Percentiles rank a stretch among this genome's conserved stretches.
These are phyloP conservation scores for Cephalopholis sonnerati DNA, from an alignment of 2,113 vertebrate species.

Conservation along the genomic window DNA sequence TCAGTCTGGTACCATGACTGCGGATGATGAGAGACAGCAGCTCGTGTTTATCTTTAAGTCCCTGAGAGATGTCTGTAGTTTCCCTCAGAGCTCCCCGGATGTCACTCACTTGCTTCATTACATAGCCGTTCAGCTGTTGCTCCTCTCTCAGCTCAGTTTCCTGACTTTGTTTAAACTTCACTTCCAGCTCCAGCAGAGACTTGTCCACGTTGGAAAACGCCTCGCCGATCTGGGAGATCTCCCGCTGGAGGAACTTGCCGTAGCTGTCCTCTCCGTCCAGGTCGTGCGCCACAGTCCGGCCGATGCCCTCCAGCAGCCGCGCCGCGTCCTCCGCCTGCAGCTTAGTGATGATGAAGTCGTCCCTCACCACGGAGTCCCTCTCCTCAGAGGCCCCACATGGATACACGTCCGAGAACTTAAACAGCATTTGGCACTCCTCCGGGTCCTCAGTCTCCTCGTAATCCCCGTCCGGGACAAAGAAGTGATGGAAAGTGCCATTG, in stretches of 20 bases:
- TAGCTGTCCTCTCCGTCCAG: slow-evolving; percentile 97
- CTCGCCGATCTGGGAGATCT: slow-evolving; percentile 91
- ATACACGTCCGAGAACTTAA: slow-evolving; percentile 89
- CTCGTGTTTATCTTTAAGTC: slow-evolving; percentile 93
- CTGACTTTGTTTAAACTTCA: slow-evolving; percentile 94
- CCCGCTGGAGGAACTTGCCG: slow-evolving; percentile 90
- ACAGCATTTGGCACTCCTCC: slow-evolving; percentile 95
- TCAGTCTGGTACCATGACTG: slow-evolving; percentile 93
- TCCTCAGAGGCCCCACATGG: slow-evolving; percentile 84
- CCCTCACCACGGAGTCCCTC: slow-evolving; percentile 87
- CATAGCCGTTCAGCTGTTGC: slow-evolving; percentile 87
- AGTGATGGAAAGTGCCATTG: slow-evolving; percentile 96
- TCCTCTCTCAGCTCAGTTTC: slow-evolving; percentile 90
- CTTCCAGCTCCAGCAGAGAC: slow-evolving; percentile 93
- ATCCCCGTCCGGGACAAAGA: slow-evolving; percentile 95
- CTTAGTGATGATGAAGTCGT: slow-evolving; percentile 91
- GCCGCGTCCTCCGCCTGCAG: slow-evolving; percentile 94
- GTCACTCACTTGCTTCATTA: slow-evolving; percentile 89
- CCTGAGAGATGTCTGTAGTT: slow-evolving; percentile 89
- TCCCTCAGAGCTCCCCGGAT: slow-evolving; percentile 87
- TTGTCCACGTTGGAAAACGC: slow-evolving; percentile 93
- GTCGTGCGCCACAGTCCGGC: slow-evolving; percentile 91
- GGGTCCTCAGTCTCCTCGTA: slow-evolving; percentile 97
- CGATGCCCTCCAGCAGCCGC: slow-evolving; percentile 91
- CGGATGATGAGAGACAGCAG: slow-evolving; percentile 92